These are phyloP conservation scores for Camponotus fellah DNA, from an alignment of 2,888 invertebrate genomes.

Conservation along the genomic window DNA sequence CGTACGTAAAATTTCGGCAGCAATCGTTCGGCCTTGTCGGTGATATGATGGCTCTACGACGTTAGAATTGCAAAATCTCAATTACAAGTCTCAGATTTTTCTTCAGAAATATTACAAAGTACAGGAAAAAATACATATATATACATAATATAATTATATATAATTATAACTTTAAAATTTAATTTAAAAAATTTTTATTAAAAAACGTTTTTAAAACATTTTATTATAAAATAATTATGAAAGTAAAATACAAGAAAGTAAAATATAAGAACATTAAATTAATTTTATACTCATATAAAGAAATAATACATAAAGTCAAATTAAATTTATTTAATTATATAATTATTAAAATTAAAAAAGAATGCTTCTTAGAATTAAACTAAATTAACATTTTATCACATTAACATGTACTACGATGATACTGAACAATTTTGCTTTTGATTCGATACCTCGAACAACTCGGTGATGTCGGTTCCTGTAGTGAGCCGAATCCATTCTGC, in stretches of 20 bases:
- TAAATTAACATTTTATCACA: background rate
- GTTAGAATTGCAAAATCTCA: background rate
- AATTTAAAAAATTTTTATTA: too few relatives aligned
- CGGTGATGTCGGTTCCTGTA: conserved; percentile 93
- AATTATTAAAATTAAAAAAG: background rate
- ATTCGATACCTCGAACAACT: conserved; percentile 89
- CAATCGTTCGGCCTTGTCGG: conserved; percentile 87
- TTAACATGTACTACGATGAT: background rate
- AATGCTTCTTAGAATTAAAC: background rate
- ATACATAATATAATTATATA: too few relatives aligned
- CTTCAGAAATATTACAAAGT: background rate
- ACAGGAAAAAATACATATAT: too few relatives aligned
- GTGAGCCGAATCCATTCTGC: conserved; percentile 91
- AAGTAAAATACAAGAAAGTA: background rate
- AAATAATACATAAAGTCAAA: background rate
- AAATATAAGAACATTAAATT: background rate
- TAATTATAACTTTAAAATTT: too few relatives aligned
- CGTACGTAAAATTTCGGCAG: conserved; percentile 90
- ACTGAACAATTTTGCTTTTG: background rate
- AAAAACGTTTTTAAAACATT: too few relatives aligned
- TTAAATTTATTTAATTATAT: background rate
- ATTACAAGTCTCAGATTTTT: background rate
- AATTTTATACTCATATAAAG: background rate
- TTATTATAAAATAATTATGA: background rate
- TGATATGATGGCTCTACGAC: conserved; percentile 89